Evolutionary conservation across 2,797 vertebrate genomes (phyloP), one percentile per base, ranked within the genome.

Genomic region (Halcyon badia): DNA sequence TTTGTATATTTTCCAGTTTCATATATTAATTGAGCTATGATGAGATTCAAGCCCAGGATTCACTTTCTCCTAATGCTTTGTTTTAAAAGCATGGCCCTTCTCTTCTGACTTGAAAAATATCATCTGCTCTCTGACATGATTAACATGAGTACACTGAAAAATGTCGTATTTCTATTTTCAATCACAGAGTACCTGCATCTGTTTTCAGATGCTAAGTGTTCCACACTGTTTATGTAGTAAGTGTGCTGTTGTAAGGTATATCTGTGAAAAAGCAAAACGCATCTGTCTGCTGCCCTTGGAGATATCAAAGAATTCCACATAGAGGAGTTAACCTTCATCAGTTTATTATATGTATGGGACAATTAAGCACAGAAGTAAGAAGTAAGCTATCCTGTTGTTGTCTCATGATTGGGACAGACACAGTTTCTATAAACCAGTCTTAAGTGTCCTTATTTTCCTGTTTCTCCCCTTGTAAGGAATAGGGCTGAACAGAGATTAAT

Each of bases 121-220:
- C 33, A 54, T 5, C 49, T 64, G n/a, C 6, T 62, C 14, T 82
- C 66, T 37, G 82, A 22, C 4, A 81, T 17, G 14, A 86, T 37
- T 69, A 94, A 41, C 20, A 75, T 1, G 9, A 91, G 7, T 58
- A 69, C 61, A 80, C 19, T 68, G 39, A 83, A 90, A 95, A 92
- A 69, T 25, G 4, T 5, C 13, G 0, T 37, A 26, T 51, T 89
- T 72, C 52, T 83, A 25, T 11, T 16, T 65, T 85, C n/a, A 65
- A 0, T 25, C 12, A 44, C 6, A 52, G 61, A 64, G 6, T 20
- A 35, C 1, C 14, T 17, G 5, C 6, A 18, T 30, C 42, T 81
- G 20, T 66, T 79, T 58, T 21, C 37, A 61, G 31, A 25, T n/a
- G 21, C 4, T 56, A 66, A 56, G 4, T 61, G 35, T 51, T 76